Evolutionary conservation across 2,113 vertebrate genomes (phyloP).

Genomic region (Daubentonia madagascariensis): DNA sequence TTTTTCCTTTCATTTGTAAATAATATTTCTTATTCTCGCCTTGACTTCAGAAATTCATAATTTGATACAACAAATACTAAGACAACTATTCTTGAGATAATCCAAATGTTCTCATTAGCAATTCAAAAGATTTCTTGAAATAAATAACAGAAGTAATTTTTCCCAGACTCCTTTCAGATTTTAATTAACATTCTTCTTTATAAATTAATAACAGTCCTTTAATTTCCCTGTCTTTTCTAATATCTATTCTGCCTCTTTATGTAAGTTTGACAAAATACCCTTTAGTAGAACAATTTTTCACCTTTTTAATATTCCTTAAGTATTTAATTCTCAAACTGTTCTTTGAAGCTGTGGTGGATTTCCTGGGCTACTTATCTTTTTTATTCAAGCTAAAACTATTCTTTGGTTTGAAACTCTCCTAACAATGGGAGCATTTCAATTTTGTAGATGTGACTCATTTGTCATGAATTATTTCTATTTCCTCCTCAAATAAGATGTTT

Average conservation of each 20-base stretch:
- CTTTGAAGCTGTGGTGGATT: slow-evolving; percentile 6
- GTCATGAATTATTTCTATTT: slow-evolving; percentile 38
- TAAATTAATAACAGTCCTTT: slow-evolving; percentile 75
- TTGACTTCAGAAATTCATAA: slow-evolving; percentile 60
- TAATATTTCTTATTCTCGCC: not conserved
- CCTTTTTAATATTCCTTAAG: slow-evolving; percentile 48
- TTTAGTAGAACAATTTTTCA: slow-evolving; percentile 65
- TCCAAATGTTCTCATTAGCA: slow-evolving; percentile 73
- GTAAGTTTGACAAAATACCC: slow-evolving; percentile 70
- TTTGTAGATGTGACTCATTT: slow-evolving; percentile 24
- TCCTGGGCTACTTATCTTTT: not conserved
- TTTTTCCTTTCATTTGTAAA: slow-evolving; percentile 7
- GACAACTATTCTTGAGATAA: slow-evolving; percentile 64
- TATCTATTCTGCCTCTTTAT: slow-evolving; percentile 65
- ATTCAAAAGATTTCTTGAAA: slow-evolving; percentile 75
- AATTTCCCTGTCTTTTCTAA: slow-evolving; percentile 73
- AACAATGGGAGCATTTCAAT: slow-evolving; percentile 42
- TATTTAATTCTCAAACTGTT: slow-evolving; percentile 46
- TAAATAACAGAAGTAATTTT: slow-evolving; percentile 75
- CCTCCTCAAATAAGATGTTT: not conserved
- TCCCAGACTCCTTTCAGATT: slow-evolving; percentile 59
- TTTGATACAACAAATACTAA: slow-evolving; percentile 57
- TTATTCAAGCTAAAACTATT: slow-evolving; percentile 18
- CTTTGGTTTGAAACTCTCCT: slow-evolving; percentile 1
- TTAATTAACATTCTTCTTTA: slow-evolving; percentile 75